Evolutionary conservation across 2,888 invertebrate species (phyloP).

Genomic region (Amphipoea lucens): DNA sequence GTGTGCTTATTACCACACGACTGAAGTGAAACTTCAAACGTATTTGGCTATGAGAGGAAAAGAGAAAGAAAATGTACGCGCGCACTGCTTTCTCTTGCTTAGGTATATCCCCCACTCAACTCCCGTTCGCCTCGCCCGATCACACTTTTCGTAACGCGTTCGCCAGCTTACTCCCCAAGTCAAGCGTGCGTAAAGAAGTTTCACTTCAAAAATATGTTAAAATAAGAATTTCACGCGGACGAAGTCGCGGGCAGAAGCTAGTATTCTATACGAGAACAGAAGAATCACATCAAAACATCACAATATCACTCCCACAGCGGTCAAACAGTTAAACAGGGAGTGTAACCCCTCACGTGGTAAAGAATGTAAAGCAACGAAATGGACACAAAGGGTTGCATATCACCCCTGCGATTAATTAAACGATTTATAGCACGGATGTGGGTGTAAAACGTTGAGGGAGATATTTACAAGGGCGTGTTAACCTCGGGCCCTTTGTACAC

Average conservation of each 20-base stretch:
- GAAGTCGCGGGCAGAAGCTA: neutral
- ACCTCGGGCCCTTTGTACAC: neutral
- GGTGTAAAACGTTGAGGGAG: constrained; percentile 11
- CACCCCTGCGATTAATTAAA: constrained; percentile 58
- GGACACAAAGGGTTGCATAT: constrained; percentile 45
- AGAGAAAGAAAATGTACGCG: too few species aligned
- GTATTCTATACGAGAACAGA: neutral
- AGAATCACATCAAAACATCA: constrained; percentile 13
- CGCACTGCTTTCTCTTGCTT: too few species aligned
- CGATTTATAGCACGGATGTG: constrained; percentile 42
- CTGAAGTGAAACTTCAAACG: too few species aligned
- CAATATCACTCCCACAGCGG: constrained; percentile 3
- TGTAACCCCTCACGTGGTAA: constrained; percentile 29
- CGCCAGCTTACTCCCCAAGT: too few species aligned
- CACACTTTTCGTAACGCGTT: too few species aligned
- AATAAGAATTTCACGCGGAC: neutral
- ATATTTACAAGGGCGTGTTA: constrained; percentile 12
- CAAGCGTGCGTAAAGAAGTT: too few species aligned
- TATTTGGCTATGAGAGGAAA: too few species aligned
- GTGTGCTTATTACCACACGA: too few species aligned
- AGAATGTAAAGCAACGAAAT: constrained; percentile 45
- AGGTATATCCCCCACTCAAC: too few species aligned
- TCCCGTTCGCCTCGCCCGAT: too few species aligned
- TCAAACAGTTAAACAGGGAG: constrained; percentile 21
- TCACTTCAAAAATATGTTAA: neutral